Percentiles rank a stretch among this genome's conserved stretches.
Conservation (phyloP, 1,140 invertebrate genomes). For the Sitodiplosis mosellana region DNA sequence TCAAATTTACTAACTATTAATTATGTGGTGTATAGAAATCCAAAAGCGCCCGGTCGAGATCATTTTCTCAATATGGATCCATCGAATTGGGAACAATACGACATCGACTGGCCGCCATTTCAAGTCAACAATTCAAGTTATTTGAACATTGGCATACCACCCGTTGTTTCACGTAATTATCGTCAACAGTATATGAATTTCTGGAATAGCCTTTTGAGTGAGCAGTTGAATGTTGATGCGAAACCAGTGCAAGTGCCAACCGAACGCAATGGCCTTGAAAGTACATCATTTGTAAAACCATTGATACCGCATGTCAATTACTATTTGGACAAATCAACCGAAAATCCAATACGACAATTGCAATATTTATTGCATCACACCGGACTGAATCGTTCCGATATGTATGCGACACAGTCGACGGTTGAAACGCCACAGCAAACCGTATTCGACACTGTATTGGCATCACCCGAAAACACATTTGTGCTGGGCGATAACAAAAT, state of each 20-base stretch:
- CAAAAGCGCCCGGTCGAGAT: slow-evolving; percentile 43
- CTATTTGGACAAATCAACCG: slow-evolving; percentile 13
- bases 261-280: slow-evolving; percentile 16
- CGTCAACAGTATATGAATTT: slow-evolving; percentile 43
- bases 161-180: slow-evolving; percentile 39
- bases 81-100: slow-evolving; percentile 43
- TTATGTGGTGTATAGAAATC: slow-evolving; percentile 26
- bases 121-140: slow-evolving; percentile 49
- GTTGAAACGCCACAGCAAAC: background rate
- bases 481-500: slow-evolving; percentile 2
- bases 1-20: background rate
- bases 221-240: slow-evolving; percentile 28
- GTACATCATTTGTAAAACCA: slow-evolving; percentile 9
- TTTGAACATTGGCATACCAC: slow-evolving; percentile 56
- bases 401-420: background rate
- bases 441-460: background rate
- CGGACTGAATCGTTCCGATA: background rate
- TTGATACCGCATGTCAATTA: background rate
- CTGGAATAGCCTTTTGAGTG: slow-evolving; percentile 51
- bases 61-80: slow-evolving; percentile 33
- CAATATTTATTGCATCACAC: slow-evolving; percentile 18
- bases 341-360: slow-evolving; percentile 19
- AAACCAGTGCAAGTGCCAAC: background rate
- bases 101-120: slow-evolving; percentile 63
- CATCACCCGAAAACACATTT: background rate